These are phyloP conservation scores for Neodiprion virginianus DNA, from an alignment of 1,140 invertebrate species.

Conservation along the genomic window DNA sequence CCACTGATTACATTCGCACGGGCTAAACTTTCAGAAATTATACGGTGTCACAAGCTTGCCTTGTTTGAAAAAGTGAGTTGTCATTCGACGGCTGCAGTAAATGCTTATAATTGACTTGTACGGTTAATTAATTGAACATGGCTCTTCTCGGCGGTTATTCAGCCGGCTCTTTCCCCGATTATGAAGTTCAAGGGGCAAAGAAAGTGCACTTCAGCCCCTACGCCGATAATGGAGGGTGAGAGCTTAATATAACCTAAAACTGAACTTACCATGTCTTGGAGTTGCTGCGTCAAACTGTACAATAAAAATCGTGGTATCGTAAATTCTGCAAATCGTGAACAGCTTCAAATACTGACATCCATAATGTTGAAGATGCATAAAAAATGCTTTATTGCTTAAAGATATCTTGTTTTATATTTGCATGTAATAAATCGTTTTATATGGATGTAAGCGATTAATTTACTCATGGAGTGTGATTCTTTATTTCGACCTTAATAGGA, in stretches of 20 bases:
- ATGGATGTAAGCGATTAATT: no score
- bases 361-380: no score
- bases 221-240: conserved; percentile 79
- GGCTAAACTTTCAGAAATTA: no score
- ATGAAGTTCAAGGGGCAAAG: conserved; percentile 66
- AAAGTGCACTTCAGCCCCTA: conserved; percentile 76
- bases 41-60: no score
- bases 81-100: neutral
- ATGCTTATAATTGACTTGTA: neutral
- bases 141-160: conserved; percentile 31
- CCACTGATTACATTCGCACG: no score
- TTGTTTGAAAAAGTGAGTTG: conserved; percentile 9
- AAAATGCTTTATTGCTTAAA: no score
- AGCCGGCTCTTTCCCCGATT: conserved; percentile 67
- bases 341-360: no score
- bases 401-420: no score
- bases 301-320: conserved; percentile 14
- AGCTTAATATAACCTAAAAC: conserved; percentile 31
- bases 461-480: neutral
- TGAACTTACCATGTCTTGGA: conserved; percentile 14
- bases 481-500: conserved; percentile 63
- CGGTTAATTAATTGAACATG: conserved; percentile 33
- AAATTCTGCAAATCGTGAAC: neutral
- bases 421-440: no score
- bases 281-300: neutral